Evolutionary conservation across 2,797 vertebrate species (phyloP), one percentile per base, ranked within the genome.

Genomic region (Microchirus variegatus): DNA sequence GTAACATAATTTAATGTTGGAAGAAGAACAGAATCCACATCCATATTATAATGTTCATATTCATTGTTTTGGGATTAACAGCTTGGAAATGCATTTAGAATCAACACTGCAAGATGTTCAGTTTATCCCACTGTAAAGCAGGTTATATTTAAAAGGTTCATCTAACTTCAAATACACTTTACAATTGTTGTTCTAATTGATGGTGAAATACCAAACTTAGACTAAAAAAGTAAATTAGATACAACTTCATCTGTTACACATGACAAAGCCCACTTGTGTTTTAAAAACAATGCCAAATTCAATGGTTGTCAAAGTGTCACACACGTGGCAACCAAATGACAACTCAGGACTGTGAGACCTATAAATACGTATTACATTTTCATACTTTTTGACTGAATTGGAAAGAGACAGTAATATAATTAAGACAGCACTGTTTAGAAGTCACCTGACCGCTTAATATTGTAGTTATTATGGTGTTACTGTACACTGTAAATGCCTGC

Each of bases 11-110:
- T 14, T 15, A 31, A 10, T 7, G 41, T 41, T 1, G 56, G 11
- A 44, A 49, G n/a, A 22, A 37, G 6, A 41, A 31, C 3, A 56
- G 8, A 50, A 41, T 8, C 38, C 5, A 26, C 44, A 59, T 26
- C 38, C 38, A 44, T 12, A 42, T 19, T 57, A 50, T 11, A 51
- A 3, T 4, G 50, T 15, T 40, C 14, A 26, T 40, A 19, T 52
- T 52, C 16, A 45, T 54, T 22, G 19, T 35, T 37, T 67, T 49
- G 10, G 22, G 48, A 77, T 68, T 46, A 60, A 22, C 19, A 18
- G 19, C 38, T 53, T 49, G 22, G 13, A 53, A 53, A 8, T 44
- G 31, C 15, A 31, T 48, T 59, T 14, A 12, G 4, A 56, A 52
- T 55, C 6, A 54, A 40, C 9, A 44, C 2, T 53, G 22, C 5